These are phyloP conservation scores for Pyrgilauda ruficollis DNA, from an alignment of 2,113 vertebrate genomes.

Conservation along the genomic window DNA sequence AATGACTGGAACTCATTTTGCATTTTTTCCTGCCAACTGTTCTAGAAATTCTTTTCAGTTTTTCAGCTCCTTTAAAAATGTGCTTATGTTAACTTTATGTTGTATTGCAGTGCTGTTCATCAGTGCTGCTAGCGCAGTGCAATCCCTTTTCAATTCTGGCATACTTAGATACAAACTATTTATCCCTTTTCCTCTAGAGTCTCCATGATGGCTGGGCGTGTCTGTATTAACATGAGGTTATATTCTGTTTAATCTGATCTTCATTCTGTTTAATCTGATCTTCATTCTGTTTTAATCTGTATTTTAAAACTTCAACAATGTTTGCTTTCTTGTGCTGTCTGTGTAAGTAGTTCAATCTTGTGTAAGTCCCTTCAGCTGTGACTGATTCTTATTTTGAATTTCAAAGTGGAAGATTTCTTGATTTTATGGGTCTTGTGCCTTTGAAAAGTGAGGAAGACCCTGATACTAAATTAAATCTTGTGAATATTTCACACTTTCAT, in stretches of 20 bases:
- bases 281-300: neutral
- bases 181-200: neutral
- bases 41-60: neutral
- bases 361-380: neutral
- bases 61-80: neutral
- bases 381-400: neutral
- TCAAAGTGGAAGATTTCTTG: neutral
- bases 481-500: neutral
- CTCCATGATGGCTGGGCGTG: neutral
- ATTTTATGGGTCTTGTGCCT: neutral
- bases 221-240: neutral
- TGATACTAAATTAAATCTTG: neutral
- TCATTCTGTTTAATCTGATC: neutral
- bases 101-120: neutral
- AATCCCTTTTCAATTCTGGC: neutral
- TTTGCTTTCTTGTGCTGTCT: neutral
- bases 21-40: neutral
- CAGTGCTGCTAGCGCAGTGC: neutral
- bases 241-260: neutral
- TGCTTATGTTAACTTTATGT: neutral
- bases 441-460: neutral
- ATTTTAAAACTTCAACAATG: neutral
- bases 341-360: neutral
- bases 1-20: neutral
- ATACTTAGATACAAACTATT: neutral